phyloP scores from a whole-genome alignment of 2,888 invertebrate genomes.

The Sisyra nigra region DNA sequence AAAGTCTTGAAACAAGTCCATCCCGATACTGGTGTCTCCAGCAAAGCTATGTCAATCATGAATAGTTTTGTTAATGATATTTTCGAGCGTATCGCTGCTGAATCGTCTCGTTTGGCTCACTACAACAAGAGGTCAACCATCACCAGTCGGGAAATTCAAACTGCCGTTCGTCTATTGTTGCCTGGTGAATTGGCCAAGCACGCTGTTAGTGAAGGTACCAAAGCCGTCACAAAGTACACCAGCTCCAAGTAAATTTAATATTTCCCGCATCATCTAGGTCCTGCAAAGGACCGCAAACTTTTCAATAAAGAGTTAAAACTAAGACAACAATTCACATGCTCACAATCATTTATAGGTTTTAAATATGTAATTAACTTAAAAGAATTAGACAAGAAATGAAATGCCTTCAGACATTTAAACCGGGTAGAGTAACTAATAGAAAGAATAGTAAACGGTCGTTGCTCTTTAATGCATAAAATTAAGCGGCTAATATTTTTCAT shows the following conservation, averaged over 20 bases:
- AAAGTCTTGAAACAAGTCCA: conserved; percentile 25
- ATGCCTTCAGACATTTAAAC: no score
- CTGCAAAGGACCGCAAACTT: no score
- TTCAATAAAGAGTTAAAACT: no score
- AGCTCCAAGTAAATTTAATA: conserved; percentile 14
- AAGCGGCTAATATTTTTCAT: no score
- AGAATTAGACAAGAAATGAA: no score
- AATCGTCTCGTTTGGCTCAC: conserved; percentile 44
- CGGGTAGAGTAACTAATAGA: no score
- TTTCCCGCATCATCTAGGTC: no score
- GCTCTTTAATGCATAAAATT: no score
- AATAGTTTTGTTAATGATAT: conserved; percentile 61
- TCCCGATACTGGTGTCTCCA: conserved; percentile 47
- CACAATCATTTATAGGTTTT: no score
- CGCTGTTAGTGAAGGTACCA: conserved; percentile 49
- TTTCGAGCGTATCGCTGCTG: conserved; percentile 51
- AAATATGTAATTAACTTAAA: no score
- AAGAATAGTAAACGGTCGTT: no score
- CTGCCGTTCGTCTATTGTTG: conserved; percentile 45
- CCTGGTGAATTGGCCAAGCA: conserved; percentile 60
- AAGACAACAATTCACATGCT: no score
- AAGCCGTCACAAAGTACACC: conserved; percentile 29
- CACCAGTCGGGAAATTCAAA: conserved; percentile 50
- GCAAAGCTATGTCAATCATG: conserved; percentile 57
- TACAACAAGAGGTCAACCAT: conserved; percentile 49